These are phyloP conservation scores for Trichopria drosophilae DNA, from an alignment of 2,888 invertebrate species.

Conservation along the genomic window DNA sequence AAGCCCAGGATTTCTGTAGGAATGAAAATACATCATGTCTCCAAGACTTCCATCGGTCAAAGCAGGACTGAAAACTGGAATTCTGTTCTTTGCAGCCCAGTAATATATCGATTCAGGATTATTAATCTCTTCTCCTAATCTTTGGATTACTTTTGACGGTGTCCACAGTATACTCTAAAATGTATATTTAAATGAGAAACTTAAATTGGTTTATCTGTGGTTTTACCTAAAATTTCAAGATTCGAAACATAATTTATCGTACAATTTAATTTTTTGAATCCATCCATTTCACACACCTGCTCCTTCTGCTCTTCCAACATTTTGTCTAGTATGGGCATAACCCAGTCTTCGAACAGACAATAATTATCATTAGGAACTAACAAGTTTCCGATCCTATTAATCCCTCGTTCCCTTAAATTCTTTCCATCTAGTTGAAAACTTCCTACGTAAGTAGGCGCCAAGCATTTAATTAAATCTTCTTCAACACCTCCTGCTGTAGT, in stretches of 20 bases:
- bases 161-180: constrained; percentile 76
- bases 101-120: constrained; percentile 92
- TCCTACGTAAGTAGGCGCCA: constrained; percentile 92
- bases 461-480: constrained; percentile 98
- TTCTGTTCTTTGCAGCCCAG: constrained; percentile 95
- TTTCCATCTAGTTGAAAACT: constrained; percentile 85
- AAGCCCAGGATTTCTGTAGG: constrained; percentile 88
- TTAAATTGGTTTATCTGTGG: not conserved
- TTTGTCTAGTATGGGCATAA: constrained; percentile 88
- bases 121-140: constrained; percentile 88
- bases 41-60: constrained; percentile 96
- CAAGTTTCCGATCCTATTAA: constrained; percentile 91
- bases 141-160: constrained; percentile 82
- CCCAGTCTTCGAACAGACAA: constrained; percentile 96
- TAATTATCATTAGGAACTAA: constrained; percentile 98
- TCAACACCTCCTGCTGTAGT: constrained; percentile 98
- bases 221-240: not conserved
- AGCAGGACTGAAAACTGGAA: constrained; percentile 97
- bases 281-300: constrained; percentile 54
- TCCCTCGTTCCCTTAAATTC: constrained; percentile 78
- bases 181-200: constrained; percentile 3
- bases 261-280: not conserved
- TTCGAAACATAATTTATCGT: not conserved
- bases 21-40: constrained; percentile 99
- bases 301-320: constrained; percentile 86